Percentiles rank a stretch among this genome's conserved stretches.
Evolutionary conservation across 2,888 invertebrate species (phyloP).

Genomic region (Stomorhina lunata): DNA sequence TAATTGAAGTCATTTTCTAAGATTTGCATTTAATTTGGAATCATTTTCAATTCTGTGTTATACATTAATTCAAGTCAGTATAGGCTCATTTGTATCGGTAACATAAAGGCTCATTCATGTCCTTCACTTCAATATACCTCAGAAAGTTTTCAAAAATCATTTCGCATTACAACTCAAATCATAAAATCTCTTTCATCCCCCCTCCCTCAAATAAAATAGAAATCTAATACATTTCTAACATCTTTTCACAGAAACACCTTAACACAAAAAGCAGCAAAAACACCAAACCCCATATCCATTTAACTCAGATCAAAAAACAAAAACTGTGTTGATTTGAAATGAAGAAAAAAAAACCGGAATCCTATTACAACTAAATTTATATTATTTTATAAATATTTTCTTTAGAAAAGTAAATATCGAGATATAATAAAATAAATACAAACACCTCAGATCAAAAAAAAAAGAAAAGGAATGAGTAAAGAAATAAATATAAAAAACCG

Average conservation of each 20-base stretch:
- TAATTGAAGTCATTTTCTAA: too few relatives aligned
- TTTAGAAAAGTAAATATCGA: neutral
- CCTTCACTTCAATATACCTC: too few relatives aligned
- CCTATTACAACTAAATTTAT: neutral
- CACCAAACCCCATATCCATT: neutral
- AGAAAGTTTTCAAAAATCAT: too few relatives aligned
- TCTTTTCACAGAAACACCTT: neutral
- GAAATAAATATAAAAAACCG: neutral
- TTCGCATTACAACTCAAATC: too few relatives aligned
- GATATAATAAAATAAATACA: neutral
- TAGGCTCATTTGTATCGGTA: too few relatives aligned
- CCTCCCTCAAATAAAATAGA: neutral
- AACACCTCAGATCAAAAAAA: constrained; percentile 14
- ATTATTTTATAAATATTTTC: neutral
- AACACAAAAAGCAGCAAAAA: neutral
- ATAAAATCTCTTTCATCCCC: too few relatives aligned
- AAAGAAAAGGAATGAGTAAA: neutral
- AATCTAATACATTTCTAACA: constrained; percentile 14
- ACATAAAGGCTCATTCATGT: too few relatives aligned
- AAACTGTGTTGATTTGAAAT: neutral
- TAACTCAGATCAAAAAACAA: neutral
- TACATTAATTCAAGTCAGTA: too few relatives aligned
- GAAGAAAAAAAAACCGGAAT: neutral
- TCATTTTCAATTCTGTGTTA: too few relatives aligned
- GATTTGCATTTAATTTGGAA: too few relatives aligned